Percentiles rank a stretch among this genome's conserved stretches.
These are phyloP conservation scores for Falco columbarius DNA, from an alignment of 2,797 vertebrate species.

Conservation along the genomic window DNA sequence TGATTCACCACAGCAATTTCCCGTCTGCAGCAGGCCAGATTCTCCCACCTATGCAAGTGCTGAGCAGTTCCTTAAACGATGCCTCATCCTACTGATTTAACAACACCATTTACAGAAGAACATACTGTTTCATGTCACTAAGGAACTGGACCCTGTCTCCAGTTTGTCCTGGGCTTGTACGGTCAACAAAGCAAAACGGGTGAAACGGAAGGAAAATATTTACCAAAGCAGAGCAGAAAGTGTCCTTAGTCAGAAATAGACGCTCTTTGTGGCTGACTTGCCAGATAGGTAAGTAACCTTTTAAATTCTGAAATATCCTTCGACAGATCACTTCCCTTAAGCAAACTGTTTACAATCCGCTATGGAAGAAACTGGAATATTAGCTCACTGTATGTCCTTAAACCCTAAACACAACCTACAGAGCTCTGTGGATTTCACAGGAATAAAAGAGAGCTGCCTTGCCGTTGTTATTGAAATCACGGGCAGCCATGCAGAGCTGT, in stretches of 20 bases:
- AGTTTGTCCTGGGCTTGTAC: not conserved
- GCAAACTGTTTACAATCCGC: not conserved
- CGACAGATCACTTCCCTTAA: not conserved
- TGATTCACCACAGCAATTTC: slow-evolving; percentile 24
- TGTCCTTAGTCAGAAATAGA: not conserved
- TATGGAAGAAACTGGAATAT: not conserved
- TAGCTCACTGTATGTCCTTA: fast-evolving
- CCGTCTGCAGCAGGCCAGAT: not conserved
- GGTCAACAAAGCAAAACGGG: not conserved
- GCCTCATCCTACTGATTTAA: not conserved
- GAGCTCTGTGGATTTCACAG: not conserved
- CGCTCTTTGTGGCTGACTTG: not conserved
- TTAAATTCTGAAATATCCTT: not conserved
- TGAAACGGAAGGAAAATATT: not conserved
- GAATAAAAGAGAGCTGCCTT: fast-evolving
- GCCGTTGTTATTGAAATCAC: fast-evolving
- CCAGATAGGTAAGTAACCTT: not conserved
- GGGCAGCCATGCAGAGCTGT: not conserved
- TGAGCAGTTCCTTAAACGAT: not conserved
- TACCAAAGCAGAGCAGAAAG: not conserved
- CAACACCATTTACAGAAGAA: not conserved
- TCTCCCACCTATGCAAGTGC: not conserved
- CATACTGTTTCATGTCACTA: fast-evolving
- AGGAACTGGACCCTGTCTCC: not conserved
- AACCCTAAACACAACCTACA: not conserved